phyloP scores from a whole-genome alignment of 2,888 invertebrate genomes.

The Phytoseiulus persimilis region DNA sequence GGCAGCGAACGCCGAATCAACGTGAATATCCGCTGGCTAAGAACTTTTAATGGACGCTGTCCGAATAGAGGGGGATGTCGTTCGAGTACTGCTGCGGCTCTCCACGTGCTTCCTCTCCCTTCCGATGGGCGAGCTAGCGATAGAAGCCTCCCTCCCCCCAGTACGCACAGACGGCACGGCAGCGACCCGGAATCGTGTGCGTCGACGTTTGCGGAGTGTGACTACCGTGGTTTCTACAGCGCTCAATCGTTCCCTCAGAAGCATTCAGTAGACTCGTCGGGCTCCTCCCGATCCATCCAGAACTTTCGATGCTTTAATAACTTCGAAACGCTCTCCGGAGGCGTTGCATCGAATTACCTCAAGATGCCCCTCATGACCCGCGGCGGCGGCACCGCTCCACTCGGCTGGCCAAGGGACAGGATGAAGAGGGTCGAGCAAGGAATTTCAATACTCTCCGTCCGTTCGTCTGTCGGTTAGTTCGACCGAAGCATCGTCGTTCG shows the following conservation, averaged over 20 bases:
- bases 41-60: neutral
- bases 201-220: neutral
- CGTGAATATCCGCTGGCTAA: conserved; percentile 5
- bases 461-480: neutral
- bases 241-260: neutral
- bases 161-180: neutral
- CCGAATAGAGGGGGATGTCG: neutral
- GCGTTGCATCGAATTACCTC: neutral
- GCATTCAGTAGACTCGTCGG: neutral
- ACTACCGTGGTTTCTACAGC: neutral
- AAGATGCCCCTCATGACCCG: neutral
- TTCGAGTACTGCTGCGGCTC: neutral
- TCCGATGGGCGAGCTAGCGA: neutral
- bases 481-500: neutral
- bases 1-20: neutral
- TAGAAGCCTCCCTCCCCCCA: too few relatives aligned
- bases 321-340: neutral
- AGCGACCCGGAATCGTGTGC: neutral
- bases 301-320: neutral
- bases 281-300: neutral
- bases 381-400: neutral
- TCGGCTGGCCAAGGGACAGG: neutral
- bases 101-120: too few relatives aligned
- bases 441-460: neutral
- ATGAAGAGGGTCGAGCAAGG: neutral